Base-by-base conservation (phyloP, 1,140 invertebrate genomes). In the Oryctes rhinoceros region DNA sequence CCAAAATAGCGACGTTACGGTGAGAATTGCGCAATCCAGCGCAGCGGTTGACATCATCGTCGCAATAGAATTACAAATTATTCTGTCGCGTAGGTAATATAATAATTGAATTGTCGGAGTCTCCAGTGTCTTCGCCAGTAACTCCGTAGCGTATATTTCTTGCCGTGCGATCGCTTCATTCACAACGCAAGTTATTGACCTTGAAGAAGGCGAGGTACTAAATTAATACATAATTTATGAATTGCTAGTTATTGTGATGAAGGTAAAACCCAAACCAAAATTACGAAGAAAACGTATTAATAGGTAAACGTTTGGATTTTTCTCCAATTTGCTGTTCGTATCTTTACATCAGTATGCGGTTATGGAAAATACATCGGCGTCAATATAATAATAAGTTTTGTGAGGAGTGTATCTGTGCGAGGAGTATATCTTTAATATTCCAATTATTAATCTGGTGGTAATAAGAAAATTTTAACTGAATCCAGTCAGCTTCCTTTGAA, bases 161-260 rank as follows among this genome's bases (percentile, higher is more conserved):
- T 59, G 15, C 15, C 6, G 18, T 18, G 53, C 18, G 53, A n/a
- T 13, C n/a, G 5, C 5, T 59, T 59, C 53, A 59, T 59, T 59
- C 53, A 18, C 53, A 59, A 18, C n/a, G 53, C 15, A 15, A 59
- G 53, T 59, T 59, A 59, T 59, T 59, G 53, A 59, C 53, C 53
- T 59, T 59, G 13, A 59, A 53, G 53, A 59, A 53, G 49, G 49
- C 3, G 49, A 15, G 49, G 49, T 53, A 18, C 4, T 15, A 53
- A 18, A 59, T 59, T 59, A 59, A 59, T 59, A 59, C 15, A 59
- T 59, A 59, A 59, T 59, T 59, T 18, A 59, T 59, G n/a, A 59
- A n/a, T 59, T 59, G 18, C 18, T 44, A 44, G 9, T 44, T 44
- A 44, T 59, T 59, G 53, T 59, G 18, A 59, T n/a, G 18, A 59